Conservation (phyloP, 2,113 vertebrate genomes). For the Riparia riparia region DNA sequence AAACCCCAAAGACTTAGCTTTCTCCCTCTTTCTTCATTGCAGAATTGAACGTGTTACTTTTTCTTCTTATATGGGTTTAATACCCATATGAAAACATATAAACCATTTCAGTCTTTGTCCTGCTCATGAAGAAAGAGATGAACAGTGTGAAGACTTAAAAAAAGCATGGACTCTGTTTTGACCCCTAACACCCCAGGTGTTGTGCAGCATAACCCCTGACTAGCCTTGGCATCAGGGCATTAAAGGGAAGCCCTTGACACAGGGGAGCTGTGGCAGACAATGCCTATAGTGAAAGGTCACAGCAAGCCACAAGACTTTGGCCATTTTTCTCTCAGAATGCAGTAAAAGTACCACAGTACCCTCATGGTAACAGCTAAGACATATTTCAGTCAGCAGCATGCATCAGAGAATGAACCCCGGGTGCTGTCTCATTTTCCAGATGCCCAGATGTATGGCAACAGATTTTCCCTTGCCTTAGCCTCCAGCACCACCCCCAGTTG, state of each 20-base stretch:
- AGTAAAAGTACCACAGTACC: background rate
- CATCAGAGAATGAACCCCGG: background rate
- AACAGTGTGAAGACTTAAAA: background rate
- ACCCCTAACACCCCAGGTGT: background rate
- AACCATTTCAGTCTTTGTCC: background rate
- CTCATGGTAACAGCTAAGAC: background rate
- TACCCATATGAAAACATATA: background rate
- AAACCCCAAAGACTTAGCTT: background rate
- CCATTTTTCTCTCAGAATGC: background rate
- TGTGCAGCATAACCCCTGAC: background rate
- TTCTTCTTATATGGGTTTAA: background rate
- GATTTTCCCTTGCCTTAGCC: background rate
- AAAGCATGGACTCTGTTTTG: background rate
- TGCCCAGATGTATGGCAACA: background rate
- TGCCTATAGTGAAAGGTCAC: accelerated
- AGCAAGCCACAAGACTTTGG: background rate
- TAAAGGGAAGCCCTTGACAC: background rate
- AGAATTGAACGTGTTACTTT: background rate
- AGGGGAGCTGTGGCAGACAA: background rate
- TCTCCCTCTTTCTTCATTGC: background rate
- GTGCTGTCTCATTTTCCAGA: background rate
- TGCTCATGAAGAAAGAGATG: background rate
- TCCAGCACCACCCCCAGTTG: background rate
- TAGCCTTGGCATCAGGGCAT: background rate
- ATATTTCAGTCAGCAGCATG: background rate